These are phyloP conservation scores for Chydorus sphaericus DNA, from an alignment of 2,888 invertebrate species.

Conservation along the genomic window DNA sequence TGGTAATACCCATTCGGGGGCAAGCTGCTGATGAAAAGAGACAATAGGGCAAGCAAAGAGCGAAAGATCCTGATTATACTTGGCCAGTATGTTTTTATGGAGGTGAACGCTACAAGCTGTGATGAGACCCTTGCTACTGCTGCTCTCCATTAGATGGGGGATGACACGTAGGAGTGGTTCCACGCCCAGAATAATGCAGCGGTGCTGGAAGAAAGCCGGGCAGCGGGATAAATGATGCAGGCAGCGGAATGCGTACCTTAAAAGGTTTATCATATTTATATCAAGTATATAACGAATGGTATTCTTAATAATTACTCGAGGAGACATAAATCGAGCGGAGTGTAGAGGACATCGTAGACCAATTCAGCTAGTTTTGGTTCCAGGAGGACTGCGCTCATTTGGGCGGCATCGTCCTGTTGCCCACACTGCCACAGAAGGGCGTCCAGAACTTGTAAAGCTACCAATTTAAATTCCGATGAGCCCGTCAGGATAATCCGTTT, in stretches of 20 bases:
- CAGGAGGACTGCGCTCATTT: neutral
- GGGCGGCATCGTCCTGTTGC: neutral
- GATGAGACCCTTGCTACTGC: neutral
- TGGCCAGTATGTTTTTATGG: slow-evolving; percentile 3
- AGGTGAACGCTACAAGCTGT: slow-evolving; percentile 2
- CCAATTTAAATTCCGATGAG: neutral
- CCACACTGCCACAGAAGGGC: neutral
- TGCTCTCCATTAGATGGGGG: neutral
- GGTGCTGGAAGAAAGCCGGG: slow-evolving; percentile 3
- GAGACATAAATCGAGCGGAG: neutral
- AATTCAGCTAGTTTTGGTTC: slow-evolving; percentile 5
- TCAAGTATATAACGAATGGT: no score
- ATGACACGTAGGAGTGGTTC: slow-evolving; percentile 7
- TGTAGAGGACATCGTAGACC: slow-evolving; percentile 1
- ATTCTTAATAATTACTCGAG: neutral
- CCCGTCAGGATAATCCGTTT: neutral
- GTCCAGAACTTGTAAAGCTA: neutral
- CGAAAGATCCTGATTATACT: neutral
- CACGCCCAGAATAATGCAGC: slow-evolving; percentile 4
- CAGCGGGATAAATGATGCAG: slow-evolving; percentile 3
- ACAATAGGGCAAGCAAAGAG: no score
- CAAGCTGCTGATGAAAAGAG: no score
- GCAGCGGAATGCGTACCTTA: slow-evolving; percentile 7
- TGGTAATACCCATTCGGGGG: no score
- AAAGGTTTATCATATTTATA: no score